Conservation (phyloP, 2,888 invertebrate species). For the Marronus borbonicus region DNA sequence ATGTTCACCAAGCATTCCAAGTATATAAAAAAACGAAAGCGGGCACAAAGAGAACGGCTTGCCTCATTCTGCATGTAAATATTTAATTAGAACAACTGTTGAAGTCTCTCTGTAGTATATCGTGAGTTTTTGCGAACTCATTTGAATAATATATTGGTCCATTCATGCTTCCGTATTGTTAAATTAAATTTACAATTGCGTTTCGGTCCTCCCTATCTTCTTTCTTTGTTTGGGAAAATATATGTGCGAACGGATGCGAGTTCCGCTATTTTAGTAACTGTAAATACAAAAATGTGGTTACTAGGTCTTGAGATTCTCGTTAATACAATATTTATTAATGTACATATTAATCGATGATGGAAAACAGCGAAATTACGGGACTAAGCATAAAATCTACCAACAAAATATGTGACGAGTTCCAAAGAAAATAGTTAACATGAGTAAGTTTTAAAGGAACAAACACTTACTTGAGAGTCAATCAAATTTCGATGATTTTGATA, state of each 20-base stretch:
- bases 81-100: conserved; percentile 44
- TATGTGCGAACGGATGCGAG: conserved; percentile 22
- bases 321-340: background rate
- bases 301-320: background rate
- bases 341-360: no score
- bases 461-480: no score
- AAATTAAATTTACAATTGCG: conserved; percentile 38
- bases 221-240: background rate
- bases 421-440: no score
- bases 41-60: conserved; percentile 33
- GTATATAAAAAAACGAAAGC: conserved; percentile 12
- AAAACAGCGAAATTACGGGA: no score
- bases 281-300: conserved; percentile 17
- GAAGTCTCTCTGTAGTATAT: conserved; percentile 24
- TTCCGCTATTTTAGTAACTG: conserved; percentile 19
- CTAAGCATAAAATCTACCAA: no score
- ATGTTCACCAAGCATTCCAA: conserved; percentile 23
- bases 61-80: conserved; percentile 39
- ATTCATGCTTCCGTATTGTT: conserved; percentile 44
- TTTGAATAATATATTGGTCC: conserved; percentile 44
- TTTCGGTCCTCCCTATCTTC: background rate
- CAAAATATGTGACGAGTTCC: no score
- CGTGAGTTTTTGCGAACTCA: conserved; percentile 31
- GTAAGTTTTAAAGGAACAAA: no score
- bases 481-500: no score